Base-by-base conservation (phyloP, 2,888 invertebrate species). In the Caenorhabditis uteleia region DNA sequence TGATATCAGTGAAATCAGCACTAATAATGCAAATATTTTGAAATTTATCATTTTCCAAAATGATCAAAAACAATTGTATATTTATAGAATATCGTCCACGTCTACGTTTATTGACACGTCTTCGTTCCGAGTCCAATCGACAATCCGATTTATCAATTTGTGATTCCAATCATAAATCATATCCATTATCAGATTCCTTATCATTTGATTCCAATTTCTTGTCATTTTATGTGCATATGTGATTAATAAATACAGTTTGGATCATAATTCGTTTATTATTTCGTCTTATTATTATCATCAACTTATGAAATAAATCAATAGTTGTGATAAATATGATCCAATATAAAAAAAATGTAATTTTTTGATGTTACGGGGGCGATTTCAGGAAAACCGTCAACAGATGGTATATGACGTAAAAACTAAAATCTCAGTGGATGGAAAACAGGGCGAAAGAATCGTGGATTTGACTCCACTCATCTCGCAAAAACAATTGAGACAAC, bases 11-110 rank as follows among this genome's bases (percentile, higher is more conserved):
- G n/a, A n/a, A n/a, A n/a, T n/a, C n/a, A n/a, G n/a, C n/a, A n/a
- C n/a, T n/a, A 34, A 34, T 12, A 7, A 34, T 34, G 5, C 7
- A 34, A 34, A 34, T 34, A 14, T 29, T 7, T 33, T 46, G 14
- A 20, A 20, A 33, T 33, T 39, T 12, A 14, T 10, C 40, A 2
- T 40, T 49, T 40, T 23, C 42, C 29, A 29, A 14, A 29, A 29
- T n/a, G 12, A 25, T 8, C 18, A 39, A 39, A 34, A 33, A 25
- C 34, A 10, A 6, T 20, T 21, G 8, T 39, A 20, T 31, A 18
- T 20, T 45, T 62, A 6, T 40, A 64, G 64, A 53, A 53, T 57
- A 53, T 36, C 57, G 64, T 8, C 64, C 64, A 0, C 48, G 64
- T 2, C 49, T 64, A 16, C 64, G 64, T 14, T 34, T 64, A 10